These are phyloP conservation scores for Eucriotettix oculatus DNA, from an alignment of 2,888 invertebrate species.

Conservation along the genomic window DNA sequence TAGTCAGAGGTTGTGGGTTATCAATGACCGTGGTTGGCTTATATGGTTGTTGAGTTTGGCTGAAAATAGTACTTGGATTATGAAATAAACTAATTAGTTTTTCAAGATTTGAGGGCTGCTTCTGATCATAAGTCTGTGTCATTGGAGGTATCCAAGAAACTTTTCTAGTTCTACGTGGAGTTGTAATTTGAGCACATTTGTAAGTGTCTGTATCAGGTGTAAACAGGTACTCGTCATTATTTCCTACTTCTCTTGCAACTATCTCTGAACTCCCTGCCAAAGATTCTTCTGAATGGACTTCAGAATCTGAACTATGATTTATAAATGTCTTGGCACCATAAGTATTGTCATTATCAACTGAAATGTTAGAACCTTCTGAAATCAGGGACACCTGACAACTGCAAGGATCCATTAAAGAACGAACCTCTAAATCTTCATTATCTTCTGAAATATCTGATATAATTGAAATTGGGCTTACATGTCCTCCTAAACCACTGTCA, in stretches of 20 bases:
- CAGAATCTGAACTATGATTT: too few species aligned
- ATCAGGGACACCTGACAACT: not conserved
- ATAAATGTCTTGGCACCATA: too few species aligned
- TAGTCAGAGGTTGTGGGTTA: slow-evolving; percentile 1
- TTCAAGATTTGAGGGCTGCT: slow-evolving; percentile 40
- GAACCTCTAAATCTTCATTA: slow-evolving; percentile 4
- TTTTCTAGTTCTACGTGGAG: slow-evolving; percentile 31
- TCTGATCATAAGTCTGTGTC: slow-evolving; percentile 26
- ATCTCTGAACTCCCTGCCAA: too few species aligned
- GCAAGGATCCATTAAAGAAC: not conserved
- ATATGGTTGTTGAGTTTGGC: slow-evolving; percentile 5
- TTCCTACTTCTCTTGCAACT: too few species aligned
- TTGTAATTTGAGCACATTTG: not conserved
- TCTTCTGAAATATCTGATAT: not conserved
- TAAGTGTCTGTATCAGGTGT: too few species aligned
- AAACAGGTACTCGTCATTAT: too few species aligned
- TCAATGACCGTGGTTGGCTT: not conserved
- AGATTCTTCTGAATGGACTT: too few species aligned
- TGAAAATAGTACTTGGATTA: slow-evolving; percentile 27
- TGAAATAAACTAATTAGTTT: slow-evolving; percentile 48
- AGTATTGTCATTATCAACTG: too few species aligned
- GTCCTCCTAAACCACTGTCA: not conserved
- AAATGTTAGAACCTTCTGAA: too few species aligned
- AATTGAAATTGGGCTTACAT: not conserved
- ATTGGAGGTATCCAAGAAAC: slow-evolving; percentile 40